Base-by-base conservation (phyloP, 2,113 vertebrate species). In the Hippoglossus stenolepis region DNA sequence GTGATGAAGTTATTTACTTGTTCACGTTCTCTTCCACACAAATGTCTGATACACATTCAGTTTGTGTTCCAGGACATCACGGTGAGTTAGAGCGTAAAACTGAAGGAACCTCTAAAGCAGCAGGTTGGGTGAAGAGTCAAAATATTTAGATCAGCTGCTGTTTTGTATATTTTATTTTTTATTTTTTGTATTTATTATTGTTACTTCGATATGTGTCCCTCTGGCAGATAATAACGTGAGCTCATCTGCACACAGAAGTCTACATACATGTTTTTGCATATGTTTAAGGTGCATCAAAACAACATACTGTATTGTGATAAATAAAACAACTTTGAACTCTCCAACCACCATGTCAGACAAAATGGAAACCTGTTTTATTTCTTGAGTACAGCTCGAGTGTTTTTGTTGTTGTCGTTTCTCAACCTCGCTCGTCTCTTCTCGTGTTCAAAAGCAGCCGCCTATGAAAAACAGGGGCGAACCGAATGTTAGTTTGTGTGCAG, bases 401-500 rank as follows among this genome's bases (percentile, higher is more conserved):
- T 13, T 51, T 5, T 73, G 23, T 54, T 75, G 21, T n/a, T 40
- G 17, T 18, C 20, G 49, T 57, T 38, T 71, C 66, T n/a, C 38
- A 35, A 59, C 21, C 51, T 24, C 9, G 10, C 35, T 31, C 13
- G 15, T 64, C 43, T 51, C 28, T 47, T 13, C 8, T 28, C 15
- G 3, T 43, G 4, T 70, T 81, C 40, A 54, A 59, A 64, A 74
- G 35, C 58, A 24, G 31, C 18, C 0, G n/a, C n/a, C 47, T 56
- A 0, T 51, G 62, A 77, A 12, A 40, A 49, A 63, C 20, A 58
- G 14, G 3, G 45, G 26, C 47, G 3, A 18, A 26, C 51, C 62
- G 70, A 66, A 11, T 65, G 20, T 63, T 47, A 63, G 38, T 61
- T 3, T 40, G 53, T 64, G 58, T 70, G 56, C 43, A 60, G 23